Base-by-base conservation (phyloP, 2,797 vertebrate genomes). In the Falco berigora region DNA sequence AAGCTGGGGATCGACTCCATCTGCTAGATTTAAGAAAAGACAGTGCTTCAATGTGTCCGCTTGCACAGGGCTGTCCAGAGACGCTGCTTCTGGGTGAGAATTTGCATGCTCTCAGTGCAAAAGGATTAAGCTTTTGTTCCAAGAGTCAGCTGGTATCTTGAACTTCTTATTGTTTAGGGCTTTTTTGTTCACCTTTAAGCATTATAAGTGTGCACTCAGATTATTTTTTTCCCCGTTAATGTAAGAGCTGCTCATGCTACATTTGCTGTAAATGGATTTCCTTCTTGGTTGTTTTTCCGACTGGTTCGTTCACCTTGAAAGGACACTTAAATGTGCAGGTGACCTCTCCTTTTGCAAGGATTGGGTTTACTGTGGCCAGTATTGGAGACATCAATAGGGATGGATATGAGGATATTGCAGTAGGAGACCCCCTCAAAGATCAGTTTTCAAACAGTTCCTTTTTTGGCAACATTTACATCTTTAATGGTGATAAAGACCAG, bases 391-490 rank as follows among this genome's bases (percentile, higher is more conserved):
- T 98, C 49, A 98, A 95, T 72, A 92, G 97, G 61, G 98, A 98
- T 67, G 66, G 58, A 24, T 96, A 94, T 46, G 97, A 94, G 40
- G 98, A 98, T 42, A 75, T 98, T 80, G 98, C 97, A 61, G 96
- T 98, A 5, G 98, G 98, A 50, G 98, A 98, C 23, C 98, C 98
- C 32, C 87, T 98, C 49, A 98, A 98, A 94, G 96, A 95, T 13
- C 86, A 89, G 12, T 72, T 47, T 40, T 62, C 66, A 38, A 71
- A 58, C 1, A 58, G 49, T 4, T 88, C 40, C 49, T 76, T 88
- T 76, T 98, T 96, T 5, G 98, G 98, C 94, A 98, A 98, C 22
- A 87, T 98, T 94, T 98, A 98, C 85, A 97, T 98, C 90, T 98
- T 97, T 85, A 98, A 98, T 2, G 97, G 98, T 77, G 82, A 78